phyloP scores from a whole-genome alignment of 2,888 invertebrate genomes.

The Eupithecia centaureata region DNA sequence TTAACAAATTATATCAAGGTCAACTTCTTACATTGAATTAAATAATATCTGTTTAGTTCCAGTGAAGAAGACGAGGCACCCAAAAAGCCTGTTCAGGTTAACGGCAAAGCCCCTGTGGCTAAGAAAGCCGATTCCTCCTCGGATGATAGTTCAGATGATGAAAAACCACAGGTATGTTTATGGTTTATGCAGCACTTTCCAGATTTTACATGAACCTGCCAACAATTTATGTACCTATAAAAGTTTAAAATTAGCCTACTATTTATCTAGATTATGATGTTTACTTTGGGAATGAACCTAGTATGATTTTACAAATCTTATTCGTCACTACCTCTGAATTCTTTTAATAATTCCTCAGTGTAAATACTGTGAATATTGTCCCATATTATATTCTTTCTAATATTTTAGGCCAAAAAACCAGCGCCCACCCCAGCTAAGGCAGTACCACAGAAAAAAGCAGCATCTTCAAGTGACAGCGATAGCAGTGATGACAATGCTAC shows the following conservation, averaged over 20 bases:
- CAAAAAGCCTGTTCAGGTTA: slow-evolving; percentile 59
- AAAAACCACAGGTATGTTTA: slow-evolving; percentile 58
- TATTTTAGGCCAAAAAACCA: slow-evolving; percentile 30
- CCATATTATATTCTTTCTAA: neutral
- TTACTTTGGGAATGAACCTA: slow-evolving; percentile 25
- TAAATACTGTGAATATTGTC: neutral
- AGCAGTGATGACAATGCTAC: slow-evolving; percentile 50
- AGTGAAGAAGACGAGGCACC: slow-evolving; percentile 64
- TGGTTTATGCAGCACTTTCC: neutral
- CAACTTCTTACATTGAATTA: neutral
- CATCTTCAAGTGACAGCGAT: slow-evolving; percentile 63
- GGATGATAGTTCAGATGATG: slow-evolving; percentile 73
- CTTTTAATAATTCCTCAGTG: neutral
- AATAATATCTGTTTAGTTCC: slow-evolving; percentile 46
- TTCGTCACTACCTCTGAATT: slow-evolving; percentile 79
- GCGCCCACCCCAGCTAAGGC: slow-evolving; percentile 35
- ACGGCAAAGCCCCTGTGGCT: slow-evolving; percentile 61
- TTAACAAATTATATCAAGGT: neutral
- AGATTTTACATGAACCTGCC: neutral
- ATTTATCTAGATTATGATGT: too few relatives aligned
- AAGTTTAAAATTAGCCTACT: too few relatives aligned
- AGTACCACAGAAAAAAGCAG: slow-evolving; percentile 41
- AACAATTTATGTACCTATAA: too few relatives aligned
- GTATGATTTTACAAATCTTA: slow-evolving; percentile 44
- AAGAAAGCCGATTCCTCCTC: slow-evolving; percentile 70